phyloP scores from a whole-genome alignment of 2,797 vertebrate genomes.

The Phataginus tricuspis region DNA sequence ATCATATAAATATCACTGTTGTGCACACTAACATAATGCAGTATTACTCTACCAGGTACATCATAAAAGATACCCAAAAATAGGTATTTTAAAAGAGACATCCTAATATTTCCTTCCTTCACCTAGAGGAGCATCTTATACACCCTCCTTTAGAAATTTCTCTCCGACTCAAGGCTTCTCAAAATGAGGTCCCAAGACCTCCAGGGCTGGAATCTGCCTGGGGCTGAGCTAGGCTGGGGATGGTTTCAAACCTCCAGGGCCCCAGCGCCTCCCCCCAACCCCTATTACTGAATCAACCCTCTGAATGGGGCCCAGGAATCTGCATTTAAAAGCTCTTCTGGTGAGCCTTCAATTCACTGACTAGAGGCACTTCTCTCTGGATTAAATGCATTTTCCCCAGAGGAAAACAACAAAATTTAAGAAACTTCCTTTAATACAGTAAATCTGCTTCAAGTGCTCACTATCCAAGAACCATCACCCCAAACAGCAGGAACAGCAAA shows the following conservation, averaged over 20 bases:
- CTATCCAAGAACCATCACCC: neutral
- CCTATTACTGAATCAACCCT: neutral
- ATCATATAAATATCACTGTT: neutral
- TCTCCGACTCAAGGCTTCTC: neutral
- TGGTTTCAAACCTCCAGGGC: neutral
- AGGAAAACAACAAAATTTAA: neutral
- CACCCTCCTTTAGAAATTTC: neutral
- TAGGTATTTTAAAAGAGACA: neutral
- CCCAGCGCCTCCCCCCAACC: neutral
- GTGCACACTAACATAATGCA: neutral
- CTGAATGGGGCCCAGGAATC: neutral
- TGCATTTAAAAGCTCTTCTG: neutral
- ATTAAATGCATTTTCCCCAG: neutral
- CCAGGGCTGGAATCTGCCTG: neutral
- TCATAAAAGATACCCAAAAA: neutral
- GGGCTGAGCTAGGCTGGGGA: accelerated
- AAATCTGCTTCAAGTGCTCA: neutral
- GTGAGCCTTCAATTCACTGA: neutral
- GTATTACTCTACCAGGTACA: neutral
- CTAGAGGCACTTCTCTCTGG: neutral
- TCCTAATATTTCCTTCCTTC: neutral
- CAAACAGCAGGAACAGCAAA: neutral
- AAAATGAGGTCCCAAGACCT: neutral
- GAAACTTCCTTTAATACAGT: neutral
- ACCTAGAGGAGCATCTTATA: neutral